A percentile compares a stretch with the other conserved stretches of the same genome.
phyloP scores from a whole-genome alignment of 2,113 vertebrate genomes.

The Pseudorhombus dupliciocellatus region DNA sequence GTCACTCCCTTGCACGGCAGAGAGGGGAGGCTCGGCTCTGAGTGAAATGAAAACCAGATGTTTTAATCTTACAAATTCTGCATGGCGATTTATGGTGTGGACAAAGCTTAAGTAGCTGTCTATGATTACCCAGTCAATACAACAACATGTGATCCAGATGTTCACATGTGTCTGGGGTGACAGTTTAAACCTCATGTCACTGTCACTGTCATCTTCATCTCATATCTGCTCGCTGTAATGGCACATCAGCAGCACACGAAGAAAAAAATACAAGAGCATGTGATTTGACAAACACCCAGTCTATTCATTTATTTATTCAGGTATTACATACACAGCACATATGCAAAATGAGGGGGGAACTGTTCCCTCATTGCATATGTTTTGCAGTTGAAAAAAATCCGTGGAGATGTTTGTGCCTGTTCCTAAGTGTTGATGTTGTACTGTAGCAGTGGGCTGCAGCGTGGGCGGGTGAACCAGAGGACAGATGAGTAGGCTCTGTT shows the following conservation, averaged over 20 bases:
- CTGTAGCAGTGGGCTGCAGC: conserved; percentile 62
- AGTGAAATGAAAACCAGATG: conserved; percentile 47
- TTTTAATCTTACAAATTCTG: neutral
- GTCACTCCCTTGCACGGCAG: conserved; percentile 54
- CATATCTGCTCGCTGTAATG: neutral
- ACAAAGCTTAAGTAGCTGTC: neutral
- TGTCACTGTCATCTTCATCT: neutral
- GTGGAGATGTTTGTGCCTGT: conserved; percentile 34
- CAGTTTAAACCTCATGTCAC: neutral
- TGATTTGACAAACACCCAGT: neutral
- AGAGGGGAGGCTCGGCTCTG: conserved; percentile 10
- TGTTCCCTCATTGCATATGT: neutral
- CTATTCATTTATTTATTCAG: neutral
- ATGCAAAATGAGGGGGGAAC: neutral
- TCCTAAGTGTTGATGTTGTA: conserved; percentile 47
- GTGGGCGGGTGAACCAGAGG: conserved; percentile 62
- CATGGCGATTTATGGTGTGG: neutral
- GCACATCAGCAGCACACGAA: neutral
- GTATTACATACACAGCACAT: neutral
- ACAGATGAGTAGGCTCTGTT: conserved; percentile 65
- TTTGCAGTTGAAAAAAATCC: conserved; percentile 8
- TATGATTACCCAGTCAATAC: neutral
- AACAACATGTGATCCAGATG: neutral
- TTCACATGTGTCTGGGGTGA: neutral
- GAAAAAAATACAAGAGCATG: neutral